Evolutionary conservation across 2,888 invertebrate species (phyloP), one percentile per base, ranked within the genome.

Genomic region (Torymus tubicola): DNA sequence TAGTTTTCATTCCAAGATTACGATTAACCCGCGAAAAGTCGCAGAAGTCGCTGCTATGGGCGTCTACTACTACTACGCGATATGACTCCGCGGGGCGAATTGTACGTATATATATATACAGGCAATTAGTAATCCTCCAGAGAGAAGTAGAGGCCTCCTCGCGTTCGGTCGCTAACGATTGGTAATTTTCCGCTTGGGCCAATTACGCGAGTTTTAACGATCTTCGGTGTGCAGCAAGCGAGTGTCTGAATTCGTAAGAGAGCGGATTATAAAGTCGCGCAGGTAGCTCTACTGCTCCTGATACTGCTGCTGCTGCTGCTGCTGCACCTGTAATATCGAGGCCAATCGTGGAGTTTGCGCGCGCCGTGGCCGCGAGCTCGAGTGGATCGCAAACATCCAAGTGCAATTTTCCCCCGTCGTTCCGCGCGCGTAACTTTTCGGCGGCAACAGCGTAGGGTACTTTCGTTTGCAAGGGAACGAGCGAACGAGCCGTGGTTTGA

Each of bases 141-240:
- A 42, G 64, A 5, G 58, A 18, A 55, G 16, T 55, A 18, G 57
- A 57, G 69, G 50, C 24, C 72, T 21, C 21, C 21, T 2, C 21
- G 0, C 72, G 67, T 84, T 86, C 82, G 84, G 74, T 80, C 82
- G 73, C 84, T 84, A 85, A 84, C 84, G 85, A 86, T 87, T 83
- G 80, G 86, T 86, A 86, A 87, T 87, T 85, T 84, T 78, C 82
- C 80, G 68, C 61, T 42, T 18, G 80, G 81, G 82, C 83, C 84
- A 86, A 87, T 86, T 85, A 84, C 21, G 42, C 42, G 83, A 84
- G 80, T 84, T 81, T 84, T 83, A 85, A 86, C 85, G 84, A 83
- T 84, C 79, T 78, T 76, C 73, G 71, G 52, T 67, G 81, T 50
- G 57, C 16, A 50, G 50, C 55, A 61, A 21, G 16, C 58, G 63